Evolutionary conservation across 2,797 vertebrate species (phyloP).

Genomic region (Xiphorhynchus erythropygius): DNA sequence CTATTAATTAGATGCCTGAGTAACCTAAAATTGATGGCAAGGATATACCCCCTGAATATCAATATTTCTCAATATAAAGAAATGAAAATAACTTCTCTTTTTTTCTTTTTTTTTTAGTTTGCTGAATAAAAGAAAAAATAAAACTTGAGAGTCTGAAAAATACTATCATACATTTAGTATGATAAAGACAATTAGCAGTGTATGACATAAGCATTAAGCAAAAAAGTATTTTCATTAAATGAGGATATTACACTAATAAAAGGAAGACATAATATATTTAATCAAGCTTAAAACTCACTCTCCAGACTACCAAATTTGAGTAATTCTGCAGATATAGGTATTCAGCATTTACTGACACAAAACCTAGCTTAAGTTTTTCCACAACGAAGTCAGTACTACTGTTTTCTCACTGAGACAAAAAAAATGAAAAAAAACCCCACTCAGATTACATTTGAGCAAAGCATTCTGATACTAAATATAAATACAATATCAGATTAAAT

Average conservation of each 20-base stretch:
- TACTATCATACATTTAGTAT: accelerated
- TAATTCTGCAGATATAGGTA: neutral
- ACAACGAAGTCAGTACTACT: neutral
- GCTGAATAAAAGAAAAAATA: neutral
- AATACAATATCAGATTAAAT: neutral
- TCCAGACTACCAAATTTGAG: neutral
- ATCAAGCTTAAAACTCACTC: neutral
- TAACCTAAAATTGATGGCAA: neutral
- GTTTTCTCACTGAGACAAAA: neutral
- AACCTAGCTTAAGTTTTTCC: neutral
- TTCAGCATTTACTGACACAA: neutral
- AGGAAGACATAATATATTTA: neutral
- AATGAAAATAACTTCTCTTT: neutral
- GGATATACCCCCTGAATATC: neutral
- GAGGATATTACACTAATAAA: neutral
- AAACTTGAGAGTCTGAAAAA: neutral
- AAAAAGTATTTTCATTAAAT: neutral
- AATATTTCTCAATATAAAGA: neutral
- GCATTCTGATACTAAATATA: neutral
- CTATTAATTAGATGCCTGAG: neutral
- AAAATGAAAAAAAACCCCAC: too few relatives aligned
- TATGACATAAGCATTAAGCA: neutral
- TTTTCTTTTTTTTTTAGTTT: neutral
- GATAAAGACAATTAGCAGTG: neutral
- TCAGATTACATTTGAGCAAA: neutral